phyloP scores from a whole-genome alignment of 2,888 invertebrate species.

The Sphaeridia pumilis region DNA sequence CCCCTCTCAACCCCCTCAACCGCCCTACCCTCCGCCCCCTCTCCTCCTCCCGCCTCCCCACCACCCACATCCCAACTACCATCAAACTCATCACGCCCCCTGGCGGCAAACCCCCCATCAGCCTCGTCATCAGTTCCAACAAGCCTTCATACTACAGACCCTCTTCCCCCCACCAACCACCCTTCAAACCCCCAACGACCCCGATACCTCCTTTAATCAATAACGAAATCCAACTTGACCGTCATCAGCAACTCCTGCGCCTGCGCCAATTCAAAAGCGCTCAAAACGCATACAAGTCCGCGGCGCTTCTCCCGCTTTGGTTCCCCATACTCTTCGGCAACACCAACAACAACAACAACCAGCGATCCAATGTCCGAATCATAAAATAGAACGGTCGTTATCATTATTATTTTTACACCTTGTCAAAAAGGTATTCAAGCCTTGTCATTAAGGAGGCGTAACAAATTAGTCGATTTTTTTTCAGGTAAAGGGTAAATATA shows the following conservation, averaged over 20 bases:
- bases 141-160: no score
- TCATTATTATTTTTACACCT: no score
- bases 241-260: no score
- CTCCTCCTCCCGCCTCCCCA: background rate
- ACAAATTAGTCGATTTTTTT: no score
- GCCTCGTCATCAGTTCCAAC: background rate
- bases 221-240: background rate
- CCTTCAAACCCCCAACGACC: background rate
- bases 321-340: constrained; percentile 33
- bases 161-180: no score
- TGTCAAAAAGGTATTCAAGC: no score
- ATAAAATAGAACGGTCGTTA: no score
- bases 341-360: background rate
- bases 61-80: background rate
- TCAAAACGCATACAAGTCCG: constrained; percentile 27
- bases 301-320: constrained; percentile 35
- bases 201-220: background rate
- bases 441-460: no score
- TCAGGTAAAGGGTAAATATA: no score
- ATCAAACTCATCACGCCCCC: background rate
- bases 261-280: constrained; percentile 17
- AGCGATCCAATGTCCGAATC: background rate
- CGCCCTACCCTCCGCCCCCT: background rate
- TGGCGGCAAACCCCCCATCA: background rate
- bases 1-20: background rate